Conservation (phyloP, 2,888 invertebrate genomes). For the Andricus curvator region DNA sequence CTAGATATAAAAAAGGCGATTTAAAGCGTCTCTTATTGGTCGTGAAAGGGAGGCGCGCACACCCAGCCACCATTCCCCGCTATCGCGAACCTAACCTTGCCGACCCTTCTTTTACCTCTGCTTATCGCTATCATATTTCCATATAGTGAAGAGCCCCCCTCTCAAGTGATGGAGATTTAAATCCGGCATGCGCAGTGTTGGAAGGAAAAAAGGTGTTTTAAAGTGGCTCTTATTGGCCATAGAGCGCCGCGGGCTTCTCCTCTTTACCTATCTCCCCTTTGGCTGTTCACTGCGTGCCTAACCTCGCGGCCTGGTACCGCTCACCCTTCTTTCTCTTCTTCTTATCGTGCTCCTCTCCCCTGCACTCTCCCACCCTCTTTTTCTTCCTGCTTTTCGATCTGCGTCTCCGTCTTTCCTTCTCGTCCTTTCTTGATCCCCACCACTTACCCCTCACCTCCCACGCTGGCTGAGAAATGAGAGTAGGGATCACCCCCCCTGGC, state of each 20-base stretch:
- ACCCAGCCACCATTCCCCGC: constrained; percentile 56
- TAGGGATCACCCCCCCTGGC: constrained; percentile 44
- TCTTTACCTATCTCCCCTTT: constrained; percentile 62
- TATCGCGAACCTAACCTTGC: constrained; percentile 52
- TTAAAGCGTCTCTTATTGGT: constrained; percentile 71
- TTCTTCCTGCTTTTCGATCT: constrained; percentile 56
- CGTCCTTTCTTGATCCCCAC: constrained; percentile 50
- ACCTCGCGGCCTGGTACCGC: constrained; percentile 59
- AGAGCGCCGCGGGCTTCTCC: constrained; percentile 65
- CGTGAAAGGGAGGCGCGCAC: constrained; percentile 63
- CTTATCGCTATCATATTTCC: constrained; percentile 75
- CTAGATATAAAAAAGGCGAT: constrained; percentile 62
- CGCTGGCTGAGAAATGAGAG: constrained; percentile 40
- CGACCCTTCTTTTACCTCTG: constrained; percentile 60
- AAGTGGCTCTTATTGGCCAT: constrained; percentile 77
- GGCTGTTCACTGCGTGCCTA: constrained; percentile 68
- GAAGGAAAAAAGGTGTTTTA: constrained; percentile 69
- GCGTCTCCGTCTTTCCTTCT: constrained; percentile 53
- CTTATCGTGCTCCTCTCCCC: constrained; percentile 57
- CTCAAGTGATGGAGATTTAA: constrained; percentile 65
- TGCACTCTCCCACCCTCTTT: constrained; percentile 45
- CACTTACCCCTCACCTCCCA: constrained; percentile 55
- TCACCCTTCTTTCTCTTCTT: constrained; percentile 49
- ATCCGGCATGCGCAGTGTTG: constrained; percentile 72
- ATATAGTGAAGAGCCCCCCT: constrained; percentile 65